Conservation (phyloP, 1,140 invertebrate genomes). For the Philotrypesis tridentata region DNA sequence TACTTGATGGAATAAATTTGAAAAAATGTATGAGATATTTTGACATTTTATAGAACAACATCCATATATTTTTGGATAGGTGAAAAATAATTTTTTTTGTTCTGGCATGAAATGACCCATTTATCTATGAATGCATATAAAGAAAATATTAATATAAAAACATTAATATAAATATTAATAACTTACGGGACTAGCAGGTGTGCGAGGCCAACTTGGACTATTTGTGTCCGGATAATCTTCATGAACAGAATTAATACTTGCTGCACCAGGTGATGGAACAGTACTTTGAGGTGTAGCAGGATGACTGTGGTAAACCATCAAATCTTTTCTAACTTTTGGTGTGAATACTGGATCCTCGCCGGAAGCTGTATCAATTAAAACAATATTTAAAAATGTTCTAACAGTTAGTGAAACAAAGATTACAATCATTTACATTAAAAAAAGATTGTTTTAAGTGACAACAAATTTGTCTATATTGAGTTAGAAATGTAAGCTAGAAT, state of each 20-base stretch:
- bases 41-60: too few relatives aligned
- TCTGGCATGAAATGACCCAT: too few relatives aligned
- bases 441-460: too few relatives aligned
- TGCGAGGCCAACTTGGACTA: slow-evolving; percentile 90
- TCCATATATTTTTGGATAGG: too few relatives aligned
- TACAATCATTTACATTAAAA: background rate
- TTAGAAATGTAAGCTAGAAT: too few relatives aligned
- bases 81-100: too few relatives aligned
- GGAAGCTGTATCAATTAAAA: slow-evolving; percentile 77
- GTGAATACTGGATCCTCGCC: slow-evolving; percentile 88
- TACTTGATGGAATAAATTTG: too few relatives aligned
- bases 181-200: slow-evolving; percentile 92
- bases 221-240: slow-evolving; percentile 93
- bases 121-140: too few relatives aligned
- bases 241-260: slow-evolving; percentile 87
- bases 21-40: too few relatives aligned
- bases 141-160: background rate
- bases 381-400: background rate
- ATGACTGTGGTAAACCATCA: slow-evolving; percentile 78
- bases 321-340: slow-evolving; percentile 83
- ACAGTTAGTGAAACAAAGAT: background rate
- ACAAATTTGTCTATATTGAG: too few relatives aligned
- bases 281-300: slow-evolving; percentile 83
- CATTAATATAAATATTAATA: background rate
- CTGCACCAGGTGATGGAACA: slow-evolving; percentile 86